Percentiles rank a stretch among this genome's conserved stretches.
phyloP scores from a whole-genome alignment of 2,888 invertebrate genomes.

The Dysmachus trigonus region DNA sequence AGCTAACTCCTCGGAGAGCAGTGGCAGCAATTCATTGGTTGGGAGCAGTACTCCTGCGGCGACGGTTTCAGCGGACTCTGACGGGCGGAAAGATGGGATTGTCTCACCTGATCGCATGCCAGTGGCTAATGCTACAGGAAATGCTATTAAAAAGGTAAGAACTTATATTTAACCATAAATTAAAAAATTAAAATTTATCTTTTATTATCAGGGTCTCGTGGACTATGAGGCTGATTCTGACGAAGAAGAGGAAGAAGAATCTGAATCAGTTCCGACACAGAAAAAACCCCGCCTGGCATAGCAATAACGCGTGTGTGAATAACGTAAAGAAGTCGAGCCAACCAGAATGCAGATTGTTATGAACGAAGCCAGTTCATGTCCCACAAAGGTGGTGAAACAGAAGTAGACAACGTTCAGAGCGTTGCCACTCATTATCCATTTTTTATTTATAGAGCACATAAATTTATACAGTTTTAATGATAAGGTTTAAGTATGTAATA shows the following conservation, averaged over 20 bases:
- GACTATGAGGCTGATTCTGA: slow-evolving; percentile 98
- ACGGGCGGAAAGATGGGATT: neutral
- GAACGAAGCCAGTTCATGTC: slow-evolving; percentile 1
- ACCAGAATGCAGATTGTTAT: neutral
- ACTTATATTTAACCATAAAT: neutral
- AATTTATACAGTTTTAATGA: slow-evolving; percentile 52
- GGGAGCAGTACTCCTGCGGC: neutral
- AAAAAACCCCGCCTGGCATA: slow-evolving; percentile 64
- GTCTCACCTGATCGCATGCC: neutral
- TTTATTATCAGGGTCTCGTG: slow-evolving; percentile 78
- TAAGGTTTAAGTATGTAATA: slow-evolving; percentile 44
- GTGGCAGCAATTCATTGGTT: neutral
- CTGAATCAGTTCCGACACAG: slow-evolving; percentile 60
- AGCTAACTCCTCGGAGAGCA: slow-evolving; percentile 18
- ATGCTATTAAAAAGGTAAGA: slow-evolving; percentile 27
- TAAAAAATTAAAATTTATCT: neutral
- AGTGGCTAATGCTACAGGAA: slow-evolving; percentile 1
- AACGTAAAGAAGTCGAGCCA: neutral
- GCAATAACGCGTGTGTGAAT: slow-evolving; percentile 53
- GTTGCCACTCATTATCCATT: slow-evolving; percentile 52
- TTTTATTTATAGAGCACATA: slow-evolving; percentile 54
- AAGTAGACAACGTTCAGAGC: slow-evolving; percentile 39
- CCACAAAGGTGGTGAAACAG: slow-evolving; percentile 35
- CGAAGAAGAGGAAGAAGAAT: slow-evolving; percentile 83
- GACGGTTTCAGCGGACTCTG: neutral